A percentile compares a stretch with the other conserved stretches of the same genome.
Evolutionary conservation across 2,797 vertebrate genomes (phyloP).

Genomic region (Ciconia nigra): DNA sequence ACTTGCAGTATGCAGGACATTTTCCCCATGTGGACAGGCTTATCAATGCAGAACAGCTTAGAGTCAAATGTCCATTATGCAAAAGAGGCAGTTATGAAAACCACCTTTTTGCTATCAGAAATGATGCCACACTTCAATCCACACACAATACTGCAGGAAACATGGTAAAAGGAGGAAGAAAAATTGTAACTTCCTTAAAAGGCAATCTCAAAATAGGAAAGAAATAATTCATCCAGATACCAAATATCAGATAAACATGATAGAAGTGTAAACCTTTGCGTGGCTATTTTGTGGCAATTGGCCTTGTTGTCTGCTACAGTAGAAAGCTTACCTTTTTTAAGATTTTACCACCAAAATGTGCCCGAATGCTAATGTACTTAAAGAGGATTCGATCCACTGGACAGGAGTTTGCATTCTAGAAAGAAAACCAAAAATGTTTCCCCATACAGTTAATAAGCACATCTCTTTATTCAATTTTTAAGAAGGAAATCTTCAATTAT

Average conservation of each 20-base stretch:
- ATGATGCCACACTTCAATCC: not conserved
- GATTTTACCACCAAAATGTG: slow-evolving; percentile 86
- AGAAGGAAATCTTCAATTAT: not conserved
- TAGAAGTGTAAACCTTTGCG: not conserved
- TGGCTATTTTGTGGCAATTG: not conserved
- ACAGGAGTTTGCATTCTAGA: slow-evolving; percentile 94
- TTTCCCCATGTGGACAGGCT: not conserved
- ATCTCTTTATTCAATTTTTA: not conserved
- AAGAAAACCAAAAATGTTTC: not conserved
- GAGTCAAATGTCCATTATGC: not conserved
- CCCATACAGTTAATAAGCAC: not conserved
- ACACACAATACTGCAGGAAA: not conserved
- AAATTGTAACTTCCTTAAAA: not conserved
- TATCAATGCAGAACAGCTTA: not conserved
- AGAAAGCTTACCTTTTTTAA: slow-evolving; percentile 83
- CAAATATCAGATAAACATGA: not conserved
- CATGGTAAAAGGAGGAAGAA: not conserved
- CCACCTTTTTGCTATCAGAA: not conserved
- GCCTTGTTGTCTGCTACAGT: not conserved
- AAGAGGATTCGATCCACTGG: slow-evolving; percentile 93
- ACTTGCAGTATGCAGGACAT: not conserved
- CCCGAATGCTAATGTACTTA: slow-evolving; percentile 86
- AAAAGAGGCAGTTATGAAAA: not conserved
- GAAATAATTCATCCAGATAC: not conserved
- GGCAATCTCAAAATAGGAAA: not conserved